A percentile compares a stretch with the other conserved stretches of the same genome.
phyloP scores from a whole-genome alignment of 2,888 invertebrate species.

The Rugalucina vietnamica region DNA sequence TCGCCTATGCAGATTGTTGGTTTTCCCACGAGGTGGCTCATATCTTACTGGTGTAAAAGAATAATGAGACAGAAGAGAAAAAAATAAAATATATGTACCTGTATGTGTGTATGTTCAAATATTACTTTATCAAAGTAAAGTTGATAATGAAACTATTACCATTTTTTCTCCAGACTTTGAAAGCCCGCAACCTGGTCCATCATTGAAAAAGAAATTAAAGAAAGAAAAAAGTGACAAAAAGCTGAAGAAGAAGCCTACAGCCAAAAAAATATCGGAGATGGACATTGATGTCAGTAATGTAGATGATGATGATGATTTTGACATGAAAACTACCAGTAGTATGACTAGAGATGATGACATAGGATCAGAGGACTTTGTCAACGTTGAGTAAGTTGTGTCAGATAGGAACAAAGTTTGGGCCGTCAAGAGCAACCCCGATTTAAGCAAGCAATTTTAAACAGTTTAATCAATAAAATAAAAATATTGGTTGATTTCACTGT shows the following conservation, averaged over 20 bases:
- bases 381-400: background rate
- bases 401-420: too few species aligned
- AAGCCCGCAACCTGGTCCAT: background rate
- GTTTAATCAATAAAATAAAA: too few species aligned
- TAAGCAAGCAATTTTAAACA: too few species aligned
- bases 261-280: constrained; percentile 58
- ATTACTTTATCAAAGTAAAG: background rate
- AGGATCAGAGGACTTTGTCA: constrained; percentile 36
- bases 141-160: too few species aligned
- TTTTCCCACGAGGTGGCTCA: too few species aligned
- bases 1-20: too few species aligned
- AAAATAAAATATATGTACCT: too few species aligned
- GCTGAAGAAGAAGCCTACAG: constrained; percentile 61
- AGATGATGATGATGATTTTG: constrained; percentile 50
- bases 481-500: too few species aligned
- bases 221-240: constrained; percentile 72
- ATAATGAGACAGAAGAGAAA: too few species aligned
- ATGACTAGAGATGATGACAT: constrained; percentile 40
- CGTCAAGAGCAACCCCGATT: too few species aligned
- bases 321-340: constrained; percentile 38
- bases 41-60: too few species aligned
- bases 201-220: constrained; percentile 68
- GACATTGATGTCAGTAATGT: constrained; percentile 28
- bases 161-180: constrained; percentile 2
- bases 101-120: too few species aligned